phyloP scores from a whole-genome alignment of 1,140 invertebrate species.

The Colletes latitarsis region DNA sequence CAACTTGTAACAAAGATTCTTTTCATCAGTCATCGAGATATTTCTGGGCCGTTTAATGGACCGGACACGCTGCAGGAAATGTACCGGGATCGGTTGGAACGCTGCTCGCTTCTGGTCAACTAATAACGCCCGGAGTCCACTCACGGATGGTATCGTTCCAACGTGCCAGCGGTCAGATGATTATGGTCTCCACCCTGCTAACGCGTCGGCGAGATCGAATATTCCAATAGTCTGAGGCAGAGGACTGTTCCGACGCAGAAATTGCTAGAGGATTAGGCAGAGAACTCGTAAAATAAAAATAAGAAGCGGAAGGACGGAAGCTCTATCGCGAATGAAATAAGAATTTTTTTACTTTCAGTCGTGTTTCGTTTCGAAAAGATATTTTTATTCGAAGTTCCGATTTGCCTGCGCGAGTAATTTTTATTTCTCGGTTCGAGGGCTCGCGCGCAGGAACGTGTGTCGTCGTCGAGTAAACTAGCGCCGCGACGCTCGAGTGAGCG shows the following conservation, averaged over 20 bases:
- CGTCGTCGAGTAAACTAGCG: constrained; percentile 21
- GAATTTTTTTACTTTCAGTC: too few species aligned
- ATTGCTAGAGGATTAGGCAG: too few species aligned
- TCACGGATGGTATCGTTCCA: not conserved
- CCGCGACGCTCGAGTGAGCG: constrained; percentile 39
- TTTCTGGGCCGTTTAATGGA: constrained; percentile 51
- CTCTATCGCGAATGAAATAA: too few species aligned
- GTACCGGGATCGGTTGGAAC: not conserved
- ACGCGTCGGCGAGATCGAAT: not conserved
- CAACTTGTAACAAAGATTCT: constrained; percentile 58
- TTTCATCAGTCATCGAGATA: constrained; percentile 49
- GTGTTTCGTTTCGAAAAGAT: too few species aligned
- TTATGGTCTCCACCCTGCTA: too few species aligned
- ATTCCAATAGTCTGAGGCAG: too few species aligned
- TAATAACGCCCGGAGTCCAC: constrained; percentile 17
- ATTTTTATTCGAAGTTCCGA: too few species aligned
- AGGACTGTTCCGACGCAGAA: too few species aligned
- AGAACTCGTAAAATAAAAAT: too few species aligned
- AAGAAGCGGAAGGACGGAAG: too few species aligned
- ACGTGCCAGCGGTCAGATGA: too few species aligned
- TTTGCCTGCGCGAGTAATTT: too few species aligned
- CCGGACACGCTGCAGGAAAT: constrained; percentile 40
- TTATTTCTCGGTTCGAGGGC: not conserved
- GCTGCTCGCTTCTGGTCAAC: constrained; percentile 25
- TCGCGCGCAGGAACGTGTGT: not conserved